Conservation (phyloP, 2,797 vertebrate genomes). For the Danio jaintianensis region DNA sequence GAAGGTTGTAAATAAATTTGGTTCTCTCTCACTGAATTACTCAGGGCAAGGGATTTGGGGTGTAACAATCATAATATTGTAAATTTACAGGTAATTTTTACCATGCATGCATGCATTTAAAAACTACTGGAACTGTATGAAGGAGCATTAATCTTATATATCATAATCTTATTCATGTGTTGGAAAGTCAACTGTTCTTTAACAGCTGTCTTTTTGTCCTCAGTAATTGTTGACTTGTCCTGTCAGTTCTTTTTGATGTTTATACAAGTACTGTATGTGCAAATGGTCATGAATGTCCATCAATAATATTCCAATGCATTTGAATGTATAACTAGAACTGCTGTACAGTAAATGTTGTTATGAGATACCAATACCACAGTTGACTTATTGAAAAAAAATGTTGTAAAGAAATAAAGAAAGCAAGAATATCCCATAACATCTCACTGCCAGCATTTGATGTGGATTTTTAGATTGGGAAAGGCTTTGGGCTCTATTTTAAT, state of each 20-base stretch:
- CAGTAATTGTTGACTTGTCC: slow-evolving; percentile 15
- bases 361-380: no score
- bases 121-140: neutral
- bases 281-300: no score
- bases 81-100: neutral
- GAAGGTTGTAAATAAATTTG: slow-evolving; percentile 42
- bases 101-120: neutral
- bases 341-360: no score
- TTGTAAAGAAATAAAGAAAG: no score
- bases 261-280: slow-evolving; percentile 10
- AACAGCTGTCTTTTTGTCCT: slow-evolving; percentile 25
- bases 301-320: no score
- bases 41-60: slow-evolving; percentile 6
- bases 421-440: no score
- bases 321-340: no score
- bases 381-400: no score
- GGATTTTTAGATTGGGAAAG: no score
- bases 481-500: no score
- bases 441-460: no score
- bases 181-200: slow-evolving; percentile 14
- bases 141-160: no score
- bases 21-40: slow-evolving; percentile 36
- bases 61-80: neutral
- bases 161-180: slow-evolving; percentile 16
- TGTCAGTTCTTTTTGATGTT: neutral